Percentiles rank a stretch among this genome's conserved stretches.
phyloP scores from a whole-genome alignment of 2,113 vertebrate genomes.

The Calyptommatus sinebrachiatus region DNA sequence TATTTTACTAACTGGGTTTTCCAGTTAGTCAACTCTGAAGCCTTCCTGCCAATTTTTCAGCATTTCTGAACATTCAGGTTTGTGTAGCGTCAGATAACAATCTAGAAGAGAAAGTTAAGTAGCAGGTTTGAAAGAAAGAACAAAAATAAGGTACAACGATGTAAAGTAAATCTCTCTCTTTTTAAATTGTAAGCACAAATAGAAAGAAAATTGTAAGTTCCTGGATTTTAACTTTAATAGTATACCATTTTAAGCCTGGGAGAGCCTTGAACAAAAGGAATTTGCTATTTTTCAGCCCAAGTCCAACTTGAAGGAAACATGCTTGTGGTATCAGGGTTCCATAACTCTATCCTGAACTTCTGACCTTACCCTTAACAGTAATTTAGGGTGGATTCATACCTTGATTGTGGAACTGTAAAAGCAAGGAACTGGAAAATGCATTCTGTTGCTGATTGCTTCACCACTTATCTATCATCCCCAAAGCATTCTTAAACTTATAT shows the following conservation, averaged over 20 bases:
- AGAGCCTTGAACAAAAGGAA: neutral
- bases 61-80: neutral
- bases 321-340: too few species aligned
- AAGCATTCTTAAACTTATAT: too few species aligned
- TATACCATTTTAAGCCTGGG: neutral
- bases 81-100: neutral
- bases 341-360: too few species aligned
- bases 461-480: too few species aligned
- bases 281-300: neutral
- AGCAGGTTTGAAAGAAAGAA: neutral
- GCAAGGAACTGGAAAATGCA: too few species aligned
- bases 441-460: too few species aligned
- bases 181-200: constrained; percentile 14
- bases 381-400: too few species aligned
- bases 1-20: neutral
- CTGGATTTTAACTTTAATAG: neutral
- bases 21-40: neutral
- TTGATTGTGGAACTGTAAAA: too few species aligned
- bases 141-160: neutral
- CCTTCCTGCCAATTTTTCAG: neutral
- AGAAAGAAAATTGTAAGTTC: neutral
- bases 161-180: neutral
- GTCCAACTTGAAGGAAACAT: too few species aligned
- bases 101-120: neutral
- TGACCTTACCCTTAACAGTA: too few species aligned